These are phyloP conservation scores for Muscina levida DNA, from an alignment of 2,888 invertebrate species.

Conservation along the genomic window DNA sequence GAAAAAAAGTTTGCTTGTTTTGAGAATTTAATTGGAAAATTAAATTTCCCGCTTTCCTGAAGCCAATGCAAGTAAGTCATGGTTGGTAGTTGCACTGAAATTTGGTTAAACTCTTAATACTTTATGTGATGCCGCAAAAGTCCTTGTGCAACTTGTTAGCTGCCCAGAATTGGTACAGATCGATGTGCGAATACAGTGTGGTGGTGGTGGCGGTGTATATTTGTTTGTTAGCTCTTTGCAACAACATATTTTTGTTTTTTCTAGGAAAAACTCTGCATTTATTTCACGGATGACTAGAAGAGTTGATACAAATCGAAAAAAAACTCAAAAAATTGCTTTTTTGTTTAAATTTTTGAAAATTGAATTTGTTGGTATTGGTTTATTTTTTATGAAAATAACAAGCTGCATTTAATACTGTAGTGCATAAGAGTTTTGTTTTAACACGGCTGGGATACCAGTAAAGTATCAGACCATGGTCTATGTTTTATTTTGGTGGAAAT, in stretches of 20 bases:
- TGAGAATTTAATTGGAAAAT: conserved; percentile 77
- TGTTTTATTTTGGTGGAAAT: too few species aligned
- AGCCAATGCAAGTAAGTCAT: conserved; percentile 46
- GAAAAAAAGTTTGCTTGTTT: conserved; percentile 49
- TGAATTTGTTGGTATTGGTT: background rate
- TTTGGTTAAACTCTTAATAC: conserved; percentile 17
- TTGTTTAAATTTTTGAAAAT: background rate
- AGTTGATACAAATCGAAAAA: background rate
- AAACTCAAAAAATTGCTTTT: background rate
- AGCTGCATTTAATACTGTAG: too few species aligned
- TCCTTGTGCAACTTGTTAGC: conserved; percentile 21
- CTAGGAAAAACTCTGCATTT: conserved; percentile 35
- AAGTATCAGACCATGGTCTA: too few species aligned
- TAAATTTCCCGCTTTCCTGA: conserved; percentile 72
- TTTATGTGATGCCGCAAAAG: conserved; percentile 36
- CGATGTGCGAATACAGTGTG: background rate
- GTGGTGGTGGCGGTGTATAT: conserved; percentile 42
- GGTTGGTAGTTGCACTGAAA: background rate
- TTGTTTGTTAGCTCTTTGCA: conserved; percentile 13
- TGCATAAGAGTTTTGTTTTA: too few species aligned
- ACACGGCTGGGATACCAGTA: too few species aligned
- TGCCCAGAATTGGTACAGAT: background rate
- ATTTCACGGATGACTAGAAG: conserved; percentile 51
- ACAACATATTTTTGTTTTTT: conserved; percentile 1
- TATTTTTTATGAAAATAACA: background rate